These are phyloP conservation scores for Brienomyrus brachyistius DNA, from an alignment of 2,113 vertebrate species.

Conservation along the genomic window DNA sequence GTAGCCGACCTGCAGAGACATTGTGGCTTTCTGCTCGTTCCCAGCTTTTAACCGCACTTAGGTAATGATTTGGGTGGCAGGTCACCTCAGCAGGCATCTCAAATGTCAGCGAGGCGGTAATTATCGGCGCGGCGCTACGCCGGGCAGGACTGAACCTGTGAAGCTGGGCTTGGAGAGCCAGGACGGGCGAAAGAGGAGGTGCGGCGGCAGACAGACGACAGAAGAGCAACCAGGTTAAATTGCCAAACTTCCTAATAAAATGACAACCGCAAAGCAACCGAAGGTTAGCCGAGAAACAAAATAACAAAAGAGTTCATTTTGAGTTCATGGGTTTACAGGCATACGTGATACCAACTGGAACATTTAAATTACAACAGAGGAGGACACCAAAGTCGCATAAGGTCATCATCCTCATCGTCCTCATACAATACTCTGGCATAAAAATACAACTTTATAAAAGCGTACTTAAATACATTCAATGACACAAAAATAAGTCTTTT, in stretches of 20 bases:
- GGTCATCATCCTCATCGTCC: neutral
- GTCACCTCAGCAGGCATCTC: neutral
- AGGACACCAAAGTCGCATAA: neutral
- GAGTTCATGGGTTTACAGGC: neutral
- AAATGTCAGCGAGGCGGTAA: neutral
- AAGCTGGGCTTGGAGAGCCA: neutral
- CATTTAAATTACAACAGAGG: neutral
- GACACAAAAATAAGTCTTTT: neutral
- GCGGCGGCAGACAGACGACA: neutral
- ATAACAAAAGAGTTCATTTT: neutral
- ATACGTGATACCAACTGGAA: neutral
- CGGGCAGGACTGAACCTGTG: neutral
- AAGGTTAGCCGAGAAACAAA: neutral
- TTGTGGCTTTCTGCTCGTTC: neutral
- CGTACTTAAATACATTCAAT: neutral
- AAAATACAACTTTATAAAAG: slow-evolving; percentile 1
- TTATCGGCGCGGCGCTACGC: neutral
- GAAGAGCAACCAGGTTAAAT: neutral
- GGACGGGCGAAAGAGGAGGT: neutral
- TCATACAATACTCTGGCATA: neutral
- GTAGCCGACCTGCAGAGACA: neutral
- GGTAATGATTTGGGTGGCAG: neutral
- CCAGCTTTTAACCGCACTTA: neutral
- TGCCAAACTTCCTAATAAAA: neutral
- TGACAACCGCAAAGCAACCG: neutral